Conservation (phyloP, 2,888 invertebrate species). For the Megaustenia siamemsis region DNA sequence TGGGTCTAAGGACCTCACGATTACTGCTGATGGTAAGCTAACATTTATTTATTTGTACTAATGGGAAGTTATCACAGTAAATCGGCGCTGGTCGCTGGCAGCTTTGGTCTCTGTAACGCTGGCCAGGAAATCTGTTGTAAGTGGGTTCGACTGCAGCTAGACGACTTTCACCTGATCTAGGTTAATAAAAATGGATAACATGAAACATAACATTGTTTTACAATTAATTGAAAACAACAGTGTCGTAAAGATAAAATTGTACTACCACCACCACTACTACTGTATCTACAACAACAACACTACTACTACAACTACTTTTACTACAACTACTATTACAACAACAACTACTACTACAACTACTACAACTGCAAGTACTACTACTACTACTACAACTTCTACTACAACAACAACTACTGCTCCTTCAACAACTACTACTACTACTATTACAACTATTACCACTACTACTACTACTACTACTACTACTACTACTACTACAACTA, state of each 20-base stretch:
- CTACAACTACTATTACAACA: neutral
- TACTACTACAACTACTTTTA: neutral
- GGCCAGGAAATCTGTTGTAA: too few relatives aligned
- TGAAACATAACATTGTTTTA: too few relatives aligned
- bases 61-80: too few relatives aligned
- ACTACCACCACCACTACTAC: neutral
- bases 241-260: neutral
- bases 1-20: neutral
- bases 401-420: neutral
- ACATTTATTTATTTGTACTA: neutral
- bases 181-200: too few relatives aligned
- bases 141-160: too few relatives aligned
- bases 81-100: too few relatives aligned
- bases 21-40: neutral
- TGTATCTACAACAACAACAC: neutral
- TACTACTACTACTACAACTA: neutral
- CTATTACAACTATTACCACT: neutral
- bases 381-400: neutral
- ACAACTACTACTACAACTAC: neutral
- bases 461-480: neutral
- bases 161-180: too few relatives aligned
- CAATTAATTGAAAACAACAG: too few relatives aligned
- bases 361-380: neutral
- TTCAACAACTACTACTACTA: neutral
- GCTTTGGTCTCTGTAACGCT: too few relatives aligned